Evolutionary conservation across 2,888 invertebrate genomes (phyloP), one percentile per base, ranked within the genome.

Genomic region (Xestia xanthographa): DNA sequence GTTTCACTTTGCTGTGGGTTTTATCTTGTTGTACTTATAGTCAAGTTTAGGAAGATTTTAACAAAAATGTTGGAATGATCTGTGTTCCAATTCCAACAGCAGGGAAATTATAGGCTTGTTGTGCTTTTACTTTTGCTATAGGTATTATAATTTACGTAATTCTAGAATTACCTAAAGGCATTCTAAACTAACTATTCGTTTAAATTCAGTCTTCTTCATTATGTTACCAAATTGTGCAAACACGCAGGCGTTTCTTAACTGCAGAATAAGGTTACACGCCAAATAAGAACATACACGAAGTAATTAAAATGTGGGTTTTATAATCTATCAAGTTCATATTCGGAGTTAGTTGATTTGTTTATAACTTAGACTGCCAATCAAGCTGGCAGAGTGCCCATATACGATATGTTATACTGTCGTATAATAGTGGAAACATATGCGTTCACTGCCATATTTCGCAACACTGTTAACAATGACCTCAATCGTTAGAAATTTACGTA

Each of bases 401-500:
- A 73, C 41, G 60, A 43, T 22, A 70, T 74, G 53, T 65, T 53
- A 73, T 70, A 77, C 50, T 68, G 71, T 66, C 50, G 45, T 63
- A 68, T 73, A 67, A 65, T 75, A 66, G 65, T 72, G 26, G 29
- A 71, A 71, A 75, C 75, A 66, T 84, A 75, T 81, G 56, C 53
- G 73, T 71, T 56, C 60, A 74, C 70, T 69, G 72, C 67, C 53
- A 82, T 77, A 76, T 86, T 81, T 83, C 67, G 72, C 77, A 86
- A 80, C 53, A 48, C 83, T 78, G 80, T 89, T 83, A 84, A 86
- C 84, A 88, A 79, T 88, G 86, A 87, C 88, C 86, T 86, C 85
- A 88, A 90, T 90, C 87, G 87, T 89, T 89, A 88, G 88, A 88
- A 88, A 90, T 86, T 87, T 85, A 88, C 87, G 86, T 88, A 90